Conservation (phyloP, 2,113 vertebrate species). For the Ceyx cyanopectus region DNA sequence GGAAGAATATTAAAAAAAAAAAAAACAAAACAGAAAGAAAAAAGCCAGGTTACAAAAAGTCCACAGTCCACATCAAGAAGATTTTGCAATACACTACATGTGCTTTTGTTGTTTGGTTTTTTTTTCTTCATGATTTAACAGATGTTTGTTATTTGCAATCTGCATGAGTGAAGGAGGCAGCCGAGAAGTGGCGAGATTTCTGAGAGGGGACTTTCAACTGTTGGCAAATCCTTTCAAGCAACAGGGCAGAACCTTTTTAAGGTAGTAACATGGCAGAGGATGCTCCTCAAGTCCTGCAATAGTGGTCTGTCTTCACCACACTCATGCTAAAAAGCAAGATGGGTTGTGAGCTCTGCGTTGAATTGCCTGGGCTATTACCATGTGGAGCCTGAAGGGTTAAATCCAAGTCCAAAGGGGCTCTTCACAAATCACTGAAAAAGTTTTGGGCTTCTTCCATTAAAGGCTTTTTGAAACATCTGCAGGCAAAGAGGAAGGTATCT, state of each 20-base stretch:
- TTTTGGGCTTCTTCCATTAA: constrained; percentile 11
- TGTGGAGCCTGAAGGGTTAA: constrained; percentile 14
- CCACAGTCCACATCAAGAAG: neutral
- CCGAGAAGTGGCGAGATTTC: constrained; percentile 30
- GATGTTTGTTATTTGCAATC: constrained; percentile 60
- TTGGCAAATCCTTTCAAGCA: constrained; percentile 20
- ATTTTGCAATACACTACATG: constrained; percentile 26
- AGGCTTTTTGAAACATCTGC: constrained; percentile 35
- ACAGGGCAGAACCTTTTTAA: constrained; percentile 28
- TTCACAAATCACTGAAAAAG: constrained; percentile 3
- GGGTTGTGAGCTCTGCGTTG: neutral
- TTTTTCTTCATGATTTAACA: constrained; percentile 11
- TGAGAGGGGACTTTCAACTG: constrained; percentile 11
- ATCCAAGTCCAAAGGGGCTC: constrained; percentile 26
- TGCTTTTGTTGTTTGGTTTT: constrained; percentile 31
- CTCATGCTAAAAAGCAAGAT: neutral
- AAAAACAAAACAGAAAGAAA: neutral
- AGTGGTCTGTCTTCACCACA: neutral
- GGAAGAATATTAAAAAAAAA: neutral
- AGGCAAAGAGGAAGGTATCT: neutral
- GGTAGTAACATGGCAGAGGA: neutral
- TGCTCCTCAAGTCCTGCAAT: neutral
- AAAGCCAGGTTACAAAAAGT: neutral
- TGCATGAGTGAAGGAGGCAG: neutral
- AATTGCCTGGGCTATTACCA: neutral